Conservation (phyloP, 2,888 invertebrate genomes). For the Himalopsyche anomala region DNA sequence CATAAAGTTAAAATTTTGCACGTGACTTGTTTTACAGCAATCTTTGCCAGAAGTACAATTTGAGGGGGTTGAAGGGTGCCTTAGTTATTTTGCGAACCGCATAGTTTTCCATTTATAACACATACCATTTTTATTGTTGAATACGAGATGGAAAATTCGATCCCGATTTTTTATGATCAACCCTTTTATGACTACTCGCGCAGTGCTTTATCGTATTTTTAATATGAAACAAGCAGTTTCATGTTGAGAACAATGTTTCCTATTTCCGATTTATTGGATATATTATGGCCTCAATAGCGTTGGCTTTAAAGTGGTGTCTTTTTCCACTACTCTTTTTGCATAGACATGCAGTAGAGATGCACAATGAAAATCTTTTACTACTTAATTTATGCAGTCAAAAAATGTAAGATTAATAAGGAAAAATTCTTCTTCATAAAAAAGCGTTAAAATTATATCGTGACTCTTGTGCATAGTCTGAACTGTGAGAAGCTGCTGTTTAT, state of each 20-base stretch:
- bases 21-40: neutral
- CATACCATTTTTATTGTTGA: conserved; percentile 39
- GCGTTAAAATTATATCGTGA: no score
- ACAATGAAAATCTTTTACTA: no score
- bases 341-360: no score
- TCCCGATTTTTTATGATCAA: conserved; percentile 35
- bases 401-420: no score
- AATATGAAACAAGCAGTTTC: conserved; percentile 12
- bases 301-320: neutral
- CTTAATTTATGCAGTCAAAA: no score
- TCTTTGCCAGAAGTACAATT: neutral
- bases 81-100: neutral
- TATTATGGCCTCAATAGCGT: neutral
- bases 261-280: neutral
- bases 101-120: conserved; percentile 22
- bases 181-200: conserved; percentile 3
- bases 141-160: conserved; percentile 22
- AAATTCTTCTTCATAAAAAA: no score
- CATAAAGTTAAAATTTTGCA: neutral
- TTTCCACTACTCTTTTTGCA: no score
- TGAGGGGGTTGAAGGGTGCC: neutral
- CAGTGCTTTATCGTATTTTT: neutral
- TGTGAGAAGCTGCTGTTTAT: no score
- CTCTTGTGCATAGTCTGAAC: no score
- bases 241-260: neutral